Evolutionary conservation across 2,113 vertebrate species (phyloP).

Genomic region (Poeciliopsis turrubarensis): DNA sequence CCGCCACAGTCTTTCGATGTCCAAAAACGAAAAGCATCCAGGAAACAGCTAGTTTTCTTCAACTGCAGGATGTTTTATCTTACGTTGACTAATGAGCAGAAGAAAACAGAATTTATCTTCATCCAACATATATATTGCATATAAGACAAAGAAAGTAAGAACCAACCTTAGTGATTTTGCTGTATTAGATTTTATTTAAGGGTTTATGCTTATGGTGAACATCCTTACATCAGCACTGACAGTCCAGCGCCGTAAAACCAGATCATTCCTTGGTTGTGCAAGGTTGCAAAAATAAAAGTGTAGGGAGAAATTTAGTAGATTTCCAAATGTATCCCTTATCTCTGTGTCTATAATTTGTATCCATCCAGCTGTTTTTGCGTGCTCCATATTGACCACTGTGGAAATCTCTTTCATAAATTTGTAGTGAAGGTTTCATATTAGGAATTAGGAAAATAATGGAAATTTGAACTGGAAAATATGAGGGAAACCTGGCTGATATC

Average conservation of each 20-base stretch:
- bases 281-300: too few species aligned
- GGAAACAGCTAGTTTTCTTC: background rate
- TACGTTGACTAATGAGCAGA: background rate
- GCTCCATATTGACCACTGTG: background rate
- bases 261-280: too few species aligned
- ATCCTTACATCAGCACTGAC: too few species aligned
- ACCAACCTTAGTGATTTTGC: too few species aligned
- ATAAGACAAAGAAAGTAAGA: too few species aligned
- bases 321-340: background rate
- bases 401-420: background rate
- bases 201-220: too few species aligned
- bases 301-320: too few species aligned
- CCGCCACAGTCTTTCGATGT: background rate
- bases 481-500: background rate
- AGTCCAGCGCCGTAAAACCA: too few species aligned
- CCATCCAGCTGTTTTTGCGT: background rate
- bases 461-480: background rate
- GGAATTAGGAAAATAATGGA: background rate
- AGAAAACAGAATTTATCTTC: background rate
- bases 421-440: background rate
- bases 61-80: background rate
- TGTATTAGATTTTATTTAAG: too few species aligned
- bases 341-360: background rate
- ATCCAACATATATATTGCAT: too few species aligned
- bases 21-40: background rate